These are phyloP conservation scores for Cyprinodon diabolis DNA, from an alignment of 2,797 vertebrate species.

Conservation along the genomic window DNA sequence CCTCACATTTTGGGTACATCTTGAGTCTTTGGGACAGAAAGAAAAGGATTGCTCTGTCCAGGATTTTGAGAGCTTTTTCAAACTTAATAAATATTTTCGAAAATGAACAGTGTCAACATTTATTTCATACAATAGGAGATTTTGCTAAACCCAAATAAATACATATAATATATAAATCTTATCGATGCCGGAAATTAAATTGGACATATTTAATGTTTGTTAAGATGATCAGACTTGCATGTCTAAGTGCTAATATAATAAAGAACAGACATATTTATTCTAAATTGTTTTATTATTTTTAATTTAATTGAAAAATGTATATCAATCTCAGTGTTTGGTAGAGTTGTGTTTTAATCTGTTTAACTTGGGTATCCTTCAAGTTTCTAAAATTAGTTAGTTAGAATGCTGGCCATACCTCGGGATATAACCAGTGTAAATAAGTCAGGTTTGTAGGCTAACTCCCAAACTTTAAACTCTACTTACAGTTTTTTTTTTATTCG, in stretches of 20 bases:
- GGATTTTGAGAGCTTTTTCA: constrained; percentile 28
- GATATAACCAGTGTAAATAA: neutral
- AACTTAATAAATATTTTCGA: constrained; percentile 10
- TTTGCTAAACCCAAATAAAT: neutral
- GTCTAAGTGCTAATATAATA: neutral
- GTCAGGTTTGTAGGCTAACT: neutral
- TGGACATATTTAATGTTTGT: neutral
- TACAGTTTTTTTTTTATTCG: too few species aligned
- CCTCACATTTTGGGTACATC: constrained; percentile 33
- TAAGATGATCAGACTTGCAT: neutral
- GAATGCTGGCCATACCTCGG: neutral
- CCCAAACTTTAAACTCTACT: neutral
- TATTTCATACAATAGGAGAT: neutral
- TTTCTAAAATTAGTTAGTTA: neutral
- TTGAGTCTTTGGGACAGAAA: constrained; percentile 33
- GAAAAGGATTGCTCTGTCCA: constrained; percentile 40
- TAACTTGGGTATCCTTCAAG: neutral
- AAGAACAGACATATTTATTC: neutral
- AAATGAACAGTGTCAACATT: constrained; percentile 22
- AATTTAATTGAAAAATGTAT: neutral
- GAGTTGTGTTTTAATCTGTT: neutral
- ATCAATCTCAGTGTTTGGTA: neutral
- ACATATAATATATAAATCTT: neutral
- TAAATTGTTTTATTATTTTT: neutral
- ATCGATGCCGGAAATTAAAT: neutral